These are phyloP conservation scores for Lampropteryx suffumata DNA, from an alignment of 2,888 invertebrate genomes.

Conservation along the genomic window DNA sequence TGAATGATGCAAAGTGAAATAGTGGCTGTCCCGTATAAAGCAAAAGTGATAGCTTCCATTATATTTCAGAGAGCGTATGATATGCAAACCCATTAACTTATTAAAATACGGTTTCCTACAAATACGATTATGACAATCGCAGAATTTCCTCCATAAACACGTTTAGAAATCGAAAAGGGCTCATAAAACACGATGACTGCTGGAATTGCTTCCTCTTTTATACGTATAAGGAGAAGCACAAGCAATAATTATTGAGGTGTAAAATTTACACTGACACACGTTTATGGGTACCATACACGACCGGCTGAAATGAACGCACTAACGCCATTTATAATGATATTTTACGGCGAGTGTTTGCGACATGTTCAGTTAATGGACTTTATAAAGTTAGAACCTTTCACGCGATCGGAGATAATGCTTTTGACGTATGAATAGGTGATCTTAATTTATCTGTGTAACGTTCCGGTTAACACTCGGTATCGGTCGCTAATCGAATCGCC, in stretches of 20 bases:
- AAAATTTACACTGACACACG: slow-evolving; percentile 70
- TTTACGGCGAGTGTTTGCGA: slow-evolving; percentile 65
- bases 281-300: slow-evolving; percentile 52
- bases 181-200: slow-evolving; percentile 65
- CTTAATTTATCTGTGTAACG: slow-evolving; percentile 76
- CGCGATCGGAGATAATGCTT: slow-evolving; percentile 69
- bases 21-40: slow-evolving; percentile 4
- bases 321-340: slow-evolving; percentile 55
- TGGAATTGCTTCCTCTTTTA: slow-evolving; percentile 67
- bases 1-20: slow-evolving; percentile 1
- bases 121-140: slow-evolving; percentile 47
- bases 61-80: slow-evolving; percentile 14
- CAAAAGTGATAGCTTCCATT: slow-evolving; percentile 7
- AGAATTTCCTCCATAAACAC: slow-evolving; percentile 55
- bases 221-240: slow-evolving; percentile 48
- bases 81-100: slow-evolving; percentile 23
- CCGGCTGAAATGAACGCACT: slow-evolving; percentile 36
- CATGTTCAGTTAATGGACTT: slow-evolving; percentile 69
- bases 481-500: slow-evolving; percentile 70
- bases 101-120: slow-evolving; percentile 38
- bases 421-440: slow-evolving; percentile 78
- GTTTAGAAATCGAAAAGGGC: slow-evolving; percentile 64
- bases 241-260: slow-evolving; percentile 68
- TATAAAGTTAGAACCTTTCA: slow-evolving; percentile 67
- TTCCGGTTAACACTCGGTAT: slow-evolving; percentile 67